Evolutionary conservation across 2,888 invertebrate species (phyloP).

Genomic region (Mechanitis messenoides): DNA sequence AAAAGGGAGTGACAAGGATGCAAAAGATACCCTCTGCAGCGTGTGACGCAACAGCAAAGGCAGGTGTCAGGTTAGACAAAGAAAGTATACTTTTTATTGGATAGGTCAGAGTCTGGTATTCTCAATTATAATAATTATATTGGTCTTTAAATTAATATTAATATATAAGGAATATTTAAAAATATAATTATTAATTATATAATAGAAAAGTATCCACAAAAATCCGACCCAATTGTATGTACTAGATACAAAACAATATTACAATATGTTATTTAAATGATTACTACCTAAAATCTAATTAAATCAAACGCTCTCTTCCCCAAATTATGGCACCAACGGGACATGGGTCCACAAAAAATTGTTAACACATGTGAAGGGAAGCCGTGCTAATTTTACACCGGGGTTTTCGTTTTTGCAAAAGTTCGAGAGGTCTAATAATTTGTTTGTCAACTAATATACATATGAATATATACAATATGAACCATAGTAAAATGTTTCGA

Average conservation of each 20-base stretch:
- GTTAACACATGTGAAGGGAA: constrained; percentile 45
- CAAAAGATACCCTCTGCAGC: constrained; percentile 57
- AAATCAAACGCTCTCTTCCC: background rate
- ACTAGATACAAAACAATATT: no score
- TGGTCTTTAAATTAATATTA: background rate
- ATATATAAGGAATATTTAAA: background rate
- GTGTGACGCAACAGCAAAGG: constrained; percentile 61
- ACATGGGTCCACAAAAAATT: constrained; percentile 36
- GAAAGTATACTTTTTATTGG: constrained; percentile 52
- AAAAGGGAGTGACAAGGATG: constrained; percentile 46
- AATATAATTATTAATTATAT: background rate
- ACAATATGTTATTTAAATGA: no score
- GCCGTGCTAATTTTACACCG: constrained; percentile 44
- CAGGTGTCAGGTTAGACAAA: constrained; percentile 68
- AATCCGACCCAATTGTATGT: no score
- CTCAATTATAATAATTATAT: constrained; percentile 1
- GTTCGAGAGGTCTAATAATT: constrained; percentile 28
- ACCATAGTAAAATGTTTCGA: no score
- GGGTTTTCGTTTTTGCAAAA: constrained; percentile 30
- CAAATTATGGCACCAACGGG: constrained; percentile 30
- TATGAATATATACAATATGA: background rate
- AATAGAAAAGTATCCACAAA: no score
- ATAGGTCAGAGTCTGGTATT: constrained; percentile 52
- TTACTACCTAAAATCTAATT: no score
- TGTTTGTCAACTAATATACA: constrained; percentile 17